Evolutionary conservation across 2,113 vertebrate species (phyloP).

Genomic region (Cepphus grylle): DNA sequence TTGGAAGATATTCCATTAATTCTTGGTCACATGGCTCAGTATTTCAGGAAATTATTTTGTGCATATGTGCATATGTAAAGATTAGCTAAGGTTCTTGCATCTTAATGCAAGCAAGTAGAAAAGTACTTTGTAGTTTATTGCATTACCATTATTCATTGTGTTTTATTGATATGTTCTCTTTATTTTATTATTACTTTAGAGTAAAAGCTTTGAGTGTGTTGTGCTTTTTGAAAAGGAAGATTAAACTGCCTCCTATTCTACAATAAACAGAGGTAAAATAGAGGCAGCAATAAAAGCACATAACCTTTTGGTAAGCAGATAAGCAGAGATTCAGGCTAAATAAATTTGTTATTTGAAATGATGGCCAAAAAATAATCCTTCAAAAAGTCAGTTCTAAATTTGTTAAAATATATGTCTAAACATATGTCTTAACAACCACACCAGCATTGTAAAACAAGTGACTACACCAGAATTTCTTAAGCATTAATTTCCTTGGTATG

Average conservation of each 20-base stretch:
- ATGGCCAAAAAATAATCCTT: background rate
- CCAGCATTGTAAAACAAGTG: background rate
- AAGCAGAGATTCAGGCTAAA: background rate
- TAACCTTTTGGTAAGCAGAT: background rate
- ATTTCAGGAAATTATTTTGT: background rate
- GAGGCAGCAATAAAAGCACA: background rate
- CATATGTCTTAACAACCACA: background rate
- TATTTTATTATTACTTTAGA: background rate
- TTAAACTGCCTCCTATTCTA: background rate
- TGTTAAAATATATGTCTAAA: background rate
- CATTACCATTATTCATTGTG: background rate
- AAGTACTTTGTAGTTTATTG: background rate
- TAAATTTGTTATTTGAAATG: background rate
- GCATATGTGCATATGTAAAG: background rate
- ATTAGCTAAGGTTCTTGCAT: background rate
- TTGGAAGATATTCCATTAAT: background rate
- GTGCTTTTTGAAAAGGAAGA: background rate
- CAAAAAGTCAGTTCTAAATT: background rate
- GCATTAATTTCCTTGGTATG: background rate
- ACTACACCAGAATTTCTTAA: background rate
- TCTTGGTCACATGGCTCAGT: background rate
- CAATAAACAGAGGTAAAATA: background rate
- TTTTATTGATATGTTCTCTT: background rate
- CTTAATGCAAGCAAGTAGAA: background rate
- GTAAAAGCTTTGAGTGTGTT: background rate